Conservation (phyloP, 2,888 invertebrate genomes). For the Cosmorhoe ocellata region DNA sequence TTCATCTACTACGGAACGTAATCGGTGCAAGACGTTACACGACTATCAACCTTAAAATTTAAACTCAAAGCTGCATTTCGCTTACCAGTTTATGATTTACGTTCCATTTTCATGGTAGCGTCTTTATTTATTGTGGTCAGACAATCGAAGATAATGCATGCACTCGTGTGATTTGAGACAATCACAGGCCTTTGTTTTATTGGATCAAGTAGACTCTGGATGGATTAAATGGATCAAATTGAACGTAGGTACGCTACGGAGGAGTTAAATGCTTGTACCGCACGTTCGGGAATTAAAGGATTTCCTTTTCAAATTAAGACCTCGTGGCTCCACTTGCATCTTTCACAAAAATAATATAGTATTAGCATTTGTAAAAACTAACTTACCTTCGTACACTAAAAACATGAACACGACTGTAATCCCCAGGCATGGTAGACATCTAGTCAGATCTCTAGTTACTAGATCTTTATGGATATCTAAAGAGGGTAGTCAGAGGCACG, state of each 20-base stretch:
- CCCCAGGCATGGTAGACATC: no score
- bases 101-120: conserved; percentile 41
- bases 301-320: conserved; percentile 19
- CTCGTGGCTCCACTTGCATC: neutral
- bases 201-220: conserved; percentile 55
- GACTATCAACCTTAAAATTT: conserved; percentile 43
- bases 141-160: conserved; percentile 69
- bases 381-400: no score
- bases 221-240: conserved; percentile 28
- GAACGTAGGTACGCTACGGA: conserved; percentile 12
- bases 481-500: no score
- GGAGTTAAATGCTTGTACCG: conserved; percentile 18
- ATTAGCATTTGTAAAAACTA: no score
- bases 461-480: no score
- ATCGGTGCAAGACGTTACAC: conserved; percentile 32
- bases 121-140: conserved; percentile 60
- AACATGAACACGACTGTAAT: no score
- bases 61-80: conserved; percentile 38
- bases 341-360: no score
- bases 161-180: conserved; percentile 77
- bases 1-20: conserved; percentile 60
- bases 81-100: conserved; percentile 32
- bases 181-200: conserved; percentile 70
- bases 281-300: conserved; percentile 10
- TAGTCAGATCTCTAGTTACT: no score